These are phyloP conservation scores for Enteromius thamalakanensis DNA, from an alignment of 2,797 vertebrate genomes.

Conservation along the genomic window DNA sequence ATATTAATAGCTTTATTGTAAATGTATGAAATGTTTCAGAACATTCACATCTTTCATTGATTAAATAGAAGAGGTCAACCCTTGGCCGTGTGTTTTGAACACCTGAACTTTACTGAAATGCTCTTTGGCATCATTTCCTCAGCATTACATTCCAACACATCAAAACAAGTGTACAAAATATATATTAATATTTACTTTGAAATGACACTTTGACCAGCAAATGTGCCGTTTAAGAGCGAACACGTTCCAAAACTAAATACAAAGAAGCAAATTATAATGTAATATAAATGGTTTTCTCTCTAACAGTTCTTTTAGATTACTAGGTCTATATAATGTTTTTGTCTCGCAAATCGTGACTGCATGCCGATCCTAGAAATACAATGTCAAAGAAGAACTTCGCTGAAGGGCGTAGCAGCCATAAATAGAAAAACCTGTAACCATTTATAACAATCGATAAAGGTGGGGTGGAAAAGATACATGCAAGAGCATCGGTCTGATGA, in stretches of 20 bases:
- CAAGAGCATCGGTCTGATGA: constrained; percentile 50
- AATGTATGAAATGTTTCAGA: constrained; percentile 83
- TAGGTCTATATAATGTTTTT: constrained; percentile 5
- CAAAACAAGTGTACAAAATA: constrained; percentile 94
- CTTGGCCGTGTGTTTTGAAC: constrained; percentile 78
- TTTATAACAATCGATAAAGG: constrained; percentile 64
- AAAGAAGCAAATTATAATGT: constrained; percentile 35
- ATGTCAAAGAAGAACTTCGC: constrained; percentile 14
- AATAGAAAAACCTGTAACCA: constrained; percentile 54
- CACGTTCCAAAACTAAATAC: constrained; percentile 59
- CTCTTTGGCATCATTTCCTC: constrained; percentile 88
- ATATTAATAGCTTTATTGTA: constrained; percentile 80
- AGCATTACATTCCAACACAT: constrained; percentile 73
- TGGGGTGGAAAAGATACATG: constrained; percentile 60
- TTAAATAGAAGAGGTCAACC: constrained; percentile 76
- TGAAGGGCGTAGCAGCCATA: constrained; percentile 41
- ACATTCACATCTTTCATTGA: constrained; percentile 77
- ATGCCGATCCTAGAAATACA: constrained; percentile 26
- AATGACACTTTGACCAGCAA: constrained; percentile 90
- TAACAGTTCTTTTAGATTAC: constrained; percentile 24
- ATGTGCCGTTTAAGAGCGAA: constrained; percentile 73
- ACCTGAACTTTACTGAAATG: constrained; percentile 84
- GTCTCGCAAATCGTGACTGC: constrained; percentile 13
- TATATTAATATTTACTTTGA: constrained; percentile 89
- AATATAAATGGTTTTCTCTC: constrained; percentile 50